Conservation (phyloP, 2,113 vertebrate species). For the Lepus europaeus region DNA sequence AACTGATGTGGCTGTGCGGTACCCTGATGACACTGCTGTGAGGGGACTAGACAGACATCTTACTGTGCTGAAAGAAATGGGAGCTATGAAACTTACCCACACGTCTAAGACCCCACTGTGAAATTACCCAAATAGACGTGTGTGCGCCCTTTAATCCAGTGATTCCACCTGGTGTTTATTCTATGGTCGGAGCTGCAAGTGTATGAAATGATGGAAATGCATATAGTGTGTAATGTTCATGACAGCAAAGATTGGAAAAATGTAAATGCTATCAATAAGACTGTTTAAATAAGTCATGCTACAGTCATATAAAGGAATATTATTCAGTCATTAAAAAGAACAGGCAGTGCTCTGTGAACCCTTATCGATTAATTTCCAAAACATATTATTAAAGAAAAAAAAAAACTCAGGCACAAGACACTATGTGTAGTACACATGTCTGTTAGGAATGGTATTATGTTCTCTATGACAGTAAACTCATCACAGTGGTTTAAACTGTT, state of each 20-base stretch:
- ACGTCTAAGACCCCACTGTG: neutral
- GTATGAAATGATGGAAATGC: neutral
- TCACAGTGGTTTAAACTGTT: neutral
- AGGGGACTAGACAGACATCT: neutral
- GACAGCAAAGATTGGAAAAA: neutral
- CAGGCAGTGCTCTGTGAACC: neutral
- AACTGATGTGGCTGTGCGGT: accelerated
- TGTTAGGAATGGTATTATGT: neutral
- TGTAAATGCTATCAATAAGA: neutral
- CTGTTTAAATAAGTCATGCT: neutral
- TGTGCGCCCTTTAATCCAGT: neutral
- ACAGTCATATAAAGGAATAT: neutral
- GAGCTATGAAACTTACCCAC: too few species aligned
- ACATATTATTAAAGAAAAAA: neutral
- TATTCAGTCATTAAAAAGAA: neutral
- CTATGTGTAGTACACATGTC: neutral
- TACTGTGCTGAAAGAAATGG: neutral
- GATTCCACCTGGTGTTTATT: neutral
- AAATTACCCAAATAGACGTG: neutral
- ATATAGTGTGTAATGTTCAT: neutral
- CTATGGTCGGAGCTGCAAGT: neutral
- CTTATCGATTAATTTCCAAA: neutral
- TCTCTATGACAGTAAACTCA: neutral
- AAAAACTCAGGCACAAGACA: too few species aligned
- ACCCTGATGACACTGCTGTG: too few species aligned